A percentile compares a stretch with the other conserved stretches of the same genome.
phyloP scores from a whole-genome alignment of 2,888 invertebrate species.

The Alentia gelatinosa region DNA sequence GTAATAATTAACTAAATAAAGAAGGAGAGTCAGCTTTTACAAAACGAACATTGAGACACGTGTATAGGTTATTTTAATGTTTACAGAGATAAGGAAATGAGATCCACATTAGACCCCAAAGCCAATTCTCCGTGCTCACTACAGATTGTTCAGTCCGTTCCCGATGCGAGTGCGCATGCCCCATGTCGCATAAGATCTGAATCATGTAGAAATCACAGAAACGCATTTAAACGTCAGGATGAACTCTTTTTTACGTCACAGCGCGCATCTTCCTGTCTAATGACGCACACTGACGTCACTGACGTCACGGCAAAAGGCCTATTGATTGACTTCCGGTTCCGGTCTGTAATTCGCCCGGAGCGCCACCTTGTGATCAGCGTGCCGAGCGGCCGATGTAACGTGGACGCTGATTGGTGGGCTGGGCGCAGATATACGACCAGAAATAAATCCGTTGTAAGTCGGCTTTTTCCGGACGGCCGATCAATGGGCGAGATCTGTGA shows the following conservation, averaged over 20 bases:
- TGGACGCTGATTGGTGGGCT: constrained; percentile 37
- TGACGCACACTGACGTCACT: neutral
- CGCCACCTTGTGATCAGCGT: constrained; percentile 11
- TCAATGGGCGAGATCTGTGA: constrained; percentile 31
- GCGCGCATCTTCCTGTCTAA: neutral
- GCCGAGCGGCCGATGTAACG: constrained; percentile 12
- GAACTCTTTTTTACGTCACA: neutral
- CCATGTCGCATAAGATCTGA: too few species aligned
- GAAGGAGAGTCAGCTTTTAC: too few species aligned
- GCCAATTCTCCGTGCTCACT: too few species aligned
- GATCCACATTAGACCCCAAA: too few species aligned
- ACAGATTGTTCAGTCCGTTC: too few species aligned
- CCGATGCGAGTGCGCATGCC: neutral
- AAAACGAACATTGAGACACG: too few species aligned
- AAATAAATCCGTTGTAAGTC: constrained; percentile 43
- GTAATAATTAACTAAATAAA: too few species aligned
- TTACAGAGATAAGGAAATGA: too few species aligned
- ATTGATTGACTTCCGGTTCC: constrained; percentile 36
- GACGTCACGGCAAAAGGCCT: neutral
- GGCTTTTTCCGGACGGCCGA: neutral
- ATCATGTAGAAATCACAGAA: neutral
- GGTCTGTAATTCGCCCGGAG: constrained; percentile 11
- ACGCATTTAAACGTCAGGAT: neutral
- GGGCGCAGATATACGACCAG: constrained; percentile 18
- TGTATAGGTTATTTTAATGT: too few species aligned